phyloP scores from a whole-genome alignment of 2,113 vertebrate genomes.

The Ifrita kowaldi region DNA sequence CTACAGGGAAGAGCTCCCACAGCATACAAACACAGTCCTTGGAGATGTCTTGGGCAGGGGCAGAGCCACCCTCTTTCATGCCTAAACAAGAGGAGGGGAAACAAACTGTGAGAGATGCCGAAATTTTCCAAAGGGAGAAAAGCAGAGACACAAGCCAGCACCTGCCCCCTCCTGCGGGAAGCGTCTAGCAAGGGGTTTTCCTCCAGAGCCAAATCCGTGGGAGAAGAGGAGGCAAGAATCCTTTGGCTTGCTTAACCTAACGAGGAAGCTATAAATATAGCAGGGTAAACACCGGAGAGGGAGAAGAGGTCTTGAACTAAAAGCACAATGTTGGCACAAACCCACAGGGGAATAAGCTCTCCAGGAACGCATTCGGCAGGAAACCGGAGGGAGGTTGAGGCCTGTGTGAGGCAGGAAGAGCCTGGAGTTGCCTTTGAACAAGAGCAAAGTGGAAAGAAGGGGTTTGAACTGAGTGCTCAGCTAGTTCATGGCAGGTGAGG shows the following conservation, averaged over 20 bases:
- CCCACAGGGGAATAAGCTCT: conserved; percentile 24
- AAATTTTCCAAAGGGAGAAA: not conserved
- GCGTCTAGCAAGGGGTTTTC: not conserved
- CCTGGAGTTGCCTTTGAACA: not conserved
- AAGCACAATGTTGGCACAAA: conserved; percentile 60
- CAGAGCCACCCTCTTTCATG: not conserved
- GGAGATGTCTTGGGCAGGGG: not conserved
- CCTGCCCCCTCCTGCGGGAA: not conserved
- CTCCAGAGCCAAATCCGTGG: not conserved
- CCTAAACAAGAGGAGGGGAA: not conserved
- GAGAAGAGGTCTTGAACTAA: conserved; percentile 57
- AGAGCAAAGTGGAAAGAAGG: not conserved
- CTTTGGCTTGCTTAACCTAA: conserved; percentile 1
- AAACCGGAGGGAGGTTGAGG: conserved; percentile 5
- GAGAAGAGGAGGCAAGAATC: conserved; percentile 15
- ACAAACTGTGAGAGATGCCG: not conserved
- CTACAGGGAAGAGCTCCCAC: not conserved
- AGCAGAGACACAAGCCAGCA: not conserved
- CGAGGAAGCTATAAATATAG: conserved; percentile 33
- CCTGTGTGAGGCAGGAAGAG: conserved; percentile 22
- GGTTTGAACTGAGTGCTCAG: not conserved
- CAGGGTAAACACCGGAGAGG: not conserved
- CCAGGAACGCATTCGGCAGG: conserved; percentile 32
- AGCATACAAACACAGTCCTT: not conserved
- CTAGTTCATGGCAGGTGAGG: not conserved